Conservation (phyloP, 64 coral and sea anemone species). For the Dendrophyllia cribrosa region DNA sequence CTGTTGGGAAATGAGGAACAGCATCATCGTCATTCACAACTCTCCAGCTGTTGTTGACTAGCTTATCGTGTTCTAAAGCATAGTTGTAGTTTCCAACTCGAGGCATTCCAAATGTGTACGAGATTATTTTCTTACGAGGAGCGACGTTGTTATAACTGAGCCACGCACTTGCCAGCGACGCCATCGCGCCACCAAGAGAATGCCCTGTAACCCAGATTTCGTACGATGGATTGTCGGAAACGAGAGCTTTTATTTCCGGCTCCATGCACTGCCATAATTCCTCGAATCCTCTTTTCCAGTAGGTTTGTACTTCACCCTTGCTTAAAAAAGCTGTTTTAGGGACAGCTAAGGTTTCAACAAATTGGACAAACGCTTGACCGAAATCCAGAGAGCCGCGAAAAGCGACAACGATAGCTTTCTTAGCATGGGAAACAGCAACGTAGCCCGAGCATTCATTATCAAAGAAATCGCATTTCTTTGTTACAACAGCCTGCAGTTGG, state of each 20-base stretch:
- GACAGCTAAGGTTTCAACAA: neutral
- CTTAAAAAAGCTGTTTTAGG: constrained; percentile 5
- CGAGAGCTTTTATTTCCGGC: neutral
- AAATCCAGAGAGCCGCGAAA: constrained; percentile 42
- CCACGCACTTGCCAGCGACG: constrained; percentile 64
- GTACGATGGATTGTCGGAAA: constrained; percentile 30
- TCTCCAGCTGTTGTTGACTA: constrained; percentile 54
- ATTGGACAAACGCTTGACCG: neutral
- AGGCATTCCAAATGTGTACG: constrained; percentile 79
- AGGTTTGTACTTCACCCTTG: constrained; percentile 19
- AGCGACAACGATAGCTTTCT: constrained; percentile 36
- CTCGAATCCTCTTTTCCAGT: constrained; percentile 58
- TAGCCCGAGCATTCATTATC: constrained; percentile 32
- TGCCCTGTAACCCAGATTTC: constrained; percentile 66
- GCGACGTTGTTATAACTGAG: constrained; percentile 30
- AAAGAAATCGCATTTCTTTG: constrained; percentile 15
- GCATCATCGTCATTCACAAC: constrained; percentile 53
- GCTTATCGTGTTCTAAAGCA: constrained; percentile 50
- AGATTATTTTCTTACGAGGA: constrained; percentile 47
- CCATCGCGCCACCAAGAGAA: constrained; percentile 75
- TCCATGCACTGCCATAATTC: constrained; percentile 33
- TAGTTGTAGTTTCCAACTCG: constrained; percentile 67
- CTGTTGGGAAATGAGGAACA: constrained; percentile 64
- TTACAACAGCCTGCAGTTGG: constrained; percentile 2
- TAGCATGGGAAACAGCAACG: constrained; percentile 35